Base-by-base conservation (phyloP, 2,888 invertebrate genomes). In the Rhingia campestris region DNA sequence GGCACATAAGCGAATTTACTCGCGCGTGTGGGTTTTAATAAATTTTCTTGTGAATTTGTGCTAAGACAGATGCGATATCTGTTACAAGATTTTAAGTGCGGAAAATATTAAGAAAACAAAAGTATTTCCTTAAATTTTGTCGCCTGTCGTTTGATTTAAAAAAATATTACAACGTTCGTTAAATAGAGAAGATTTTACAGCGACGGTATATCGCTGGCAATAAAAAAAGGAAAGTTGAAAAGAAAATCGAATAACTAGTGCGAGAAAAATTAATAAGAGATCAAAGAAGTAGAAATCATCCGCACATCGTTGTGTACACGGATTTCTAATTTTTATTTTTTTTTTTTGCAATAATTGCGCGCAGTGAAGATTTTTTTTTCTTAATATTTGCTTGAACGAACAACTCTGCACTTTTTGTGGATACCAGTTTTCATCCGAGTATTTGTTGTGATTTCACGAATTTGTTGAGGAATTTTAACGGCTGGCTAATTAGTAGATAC, bases 231-330 rank as follows among this genome's bases (percentile, higher is more conserved):
- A 84, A 84, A 84, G 84, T 84, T 79, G 59, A 59, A 69, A 69
- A 74, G 74, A 84, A 84, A 79, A 66, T 74, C 41, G 47, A 80
- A 63, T 66, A 74, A 84, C 79, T 80, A 80, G 84, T 79, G 84
- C 84, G 74, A 73, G 84, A 74, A 84, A 84, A 58, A 74, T 79
- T 80, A 64, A 51, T 41, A 58, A 49, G 45, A 69, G 22, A 67
- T 75, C 53, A 39, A 47, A 64, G 54, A 79, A 73, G 72, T 67
- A 67, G 82, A 73, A 72, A 77, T 82, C 45, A 64, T 67, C 61
- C 33, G 58, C 41, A 67, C 51, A 56, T 56, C 12, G 54, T 79
- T 74, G 80, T 30, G 61, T 35, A 41, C 54, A 76, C 81, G 59
- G 76, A 76, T 81, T 81, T 81, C 81, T 81, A 75, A 64, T 81